Base-by-base conservation (phyloP, 2,888 invertebrate species). In the Hyalella azteca region DNA sequence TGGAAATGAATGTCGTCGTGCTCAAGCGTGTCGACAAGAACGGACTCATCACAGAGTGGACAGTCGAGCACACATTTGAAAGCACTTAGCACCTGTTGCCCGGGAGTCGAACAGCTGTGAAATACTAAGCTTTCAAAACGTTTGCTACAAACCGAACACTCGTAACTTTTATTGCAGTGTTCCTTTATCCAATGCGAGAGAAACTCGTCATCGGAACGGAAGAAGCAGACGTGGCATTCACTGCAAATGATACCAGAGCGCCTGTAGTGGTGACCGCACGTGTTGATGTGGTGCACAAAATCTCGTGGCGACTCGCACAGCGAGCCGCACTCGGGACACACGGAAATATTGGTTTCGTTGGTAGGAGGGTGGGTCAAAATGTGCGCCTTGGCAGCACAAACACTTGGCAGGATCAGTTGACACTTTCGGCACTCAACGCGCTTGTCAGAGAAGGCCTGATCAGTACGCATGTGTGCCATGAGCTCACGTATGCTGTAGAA, bases 381-480 rank as follows among this genome's bases (percentile, higher is more conserved):
- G 73, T 84, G 84, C 3, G 84, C 84, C 45, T 84, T 84, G 39
- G 84, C 84, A 22, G 84, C 84, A 78, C 84, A 84, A 54, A 84
- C 82, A 75, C 84, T 84, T 0, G 84, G 84, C 22, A 84, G 78
- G 19, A 84, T 79, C 49, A 84, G 48, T 59, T 78, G 82, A 59
- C 84, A 84, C 75, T 84, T 84, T 13, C 79, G 60, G 41, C 84
- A 84, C 73, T 84, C 84, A 5, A 84, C 84, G 9, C 84, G 77
- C 78, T 81, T 82, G 66, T 82, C 82, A 2, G 84, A 84, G 54
- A 73, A 84, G 1, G 79, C 78, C 49, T 81, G 81, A 59, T 84
- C 82, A 3, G 84, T 84, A 15, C 79, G 78, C 84, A 84, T 84
- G 81, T 84, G 84, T 9, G 82, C 60, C 84, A 84, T 84, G 60